Percentiles rank a stretch among this genome's conserved stretches.
Conservation (phyloP, 92 coral and sea anemone genomes). For the Nematostella vectensis region DNA sequence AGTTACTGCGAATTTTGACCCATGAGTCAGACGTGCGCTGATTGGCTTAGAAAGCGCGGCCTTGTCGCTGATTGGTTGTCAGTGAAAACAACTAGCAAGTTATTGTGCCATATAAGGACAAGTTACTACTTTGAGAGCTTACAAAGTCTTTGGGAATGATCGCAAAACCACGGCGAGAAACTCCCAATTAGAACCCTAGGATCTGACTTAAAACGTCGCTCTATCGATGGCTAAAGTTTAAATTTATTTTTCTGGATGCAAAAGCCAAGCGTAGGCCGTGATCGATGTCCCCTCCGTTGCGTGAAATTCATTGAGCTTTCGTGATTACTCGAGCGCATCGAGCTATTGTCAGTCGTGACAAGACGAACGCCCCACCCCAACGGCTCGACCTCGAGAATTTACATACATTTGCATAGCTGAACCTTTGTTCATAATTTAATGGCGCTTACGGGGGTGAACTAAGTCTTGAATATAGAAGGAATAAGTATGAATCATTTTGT, state of each 20-base stretch:
- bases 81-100: slow-evolving; percentile 86
- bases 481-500: no score
- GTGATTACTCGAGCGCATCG: slow-evolving; percentile 26
- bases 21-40: slow-evolving; percentile 51
- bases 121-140: slow-evolving; percentile 98
- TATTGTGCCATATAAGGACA: slow-evolving; percentile 88
- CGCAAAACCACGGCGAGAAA: slow-evolving; percentile 37
- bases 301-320: slow-evolving; percentile 6
- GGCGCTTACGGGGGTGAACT: no score
- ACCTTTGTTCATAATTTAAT: no score
- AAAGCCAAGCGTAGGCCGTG: neutral
- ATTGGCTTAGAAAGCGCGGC: slow-evolving; percentile 70
- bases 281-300: no score
- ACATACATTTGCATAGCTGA: neutral
- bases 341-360: neutral
- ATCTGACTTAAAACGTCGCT: neutral
- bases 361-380: slow-evolving; percentile 39
- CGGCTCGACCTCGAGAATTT: slow-evolving; percentile 1
- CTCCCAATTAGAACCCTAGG: slow-evolving; percentile 28
- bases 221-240: neutral
- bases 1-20: slow-evolving; percentile 95
- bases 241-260: neutral
- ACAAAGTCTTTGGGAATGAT: slow-evolving; percentile 92
- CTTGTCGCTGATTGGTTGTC: slow-evolving; percentile 74
- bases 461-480: no score